Base-by-base conservation (phyloP, 2,888 invertebrate species). In the Caenorhabditis drosophilae region DNA sequence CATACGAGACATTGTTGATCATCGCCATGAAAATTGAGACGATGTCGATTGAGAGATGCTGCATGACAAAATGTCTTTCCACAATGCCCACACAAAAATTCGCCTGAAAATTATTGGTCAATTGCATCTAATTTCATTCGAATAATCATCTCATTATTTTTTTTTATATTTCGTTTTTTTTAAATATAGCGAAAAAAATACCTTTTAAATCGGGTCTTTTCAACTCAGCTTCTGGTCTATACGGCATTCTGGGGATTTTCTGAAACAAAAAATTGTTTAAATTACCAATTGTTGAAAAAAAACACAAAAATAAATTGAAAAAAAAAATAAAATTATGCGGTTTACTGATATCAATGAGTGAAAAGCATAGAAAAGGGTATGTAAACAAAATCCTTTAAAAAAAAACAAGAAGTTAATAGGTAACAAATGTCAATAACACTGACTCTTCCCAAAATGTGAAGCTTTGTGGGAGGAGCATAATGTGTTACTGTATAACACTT, bases 61-160 rank as follows among this genome's bases (percentile, higher is more conserved):
- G 74, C 74, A 38, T 76, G 76, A 31, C 74, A 74, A 53, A 76
- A 76, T 22, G 68, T 70, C 58, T 76, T 76, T n/a, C 67, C 67
- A 62, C 76, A 76, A 42, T 70, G 70, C 0, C 72, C 76, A 46
- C 76, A 76, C 4, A 72, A 58, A 40, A 76, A 76, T 52, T 74
- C 73, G 18, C 76, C 70, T 70, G 53, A 49, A 67, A 58, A 49
- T 12, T 16, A 36, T 12, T 36, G 16, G 20, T 40, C 20, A 22
- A 7, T 18, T 40, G 12, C 12, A 23, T 12, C 25, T 22, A 40
- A 2, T 25, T 48, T 18, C 11, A 31, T 20, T 26, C 36, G 16
- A 36, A 36, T n/a, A 36, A 36, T 15, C 31, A 31, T 7, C 31
- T 7, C 31, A 9, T 12, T 12, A 31, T 12, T 31, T 9, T 31